Evolutionary conservation across 2,888 invertebrate genomes (phyloP).

Genomic region (Phengaris arion): DNA sequence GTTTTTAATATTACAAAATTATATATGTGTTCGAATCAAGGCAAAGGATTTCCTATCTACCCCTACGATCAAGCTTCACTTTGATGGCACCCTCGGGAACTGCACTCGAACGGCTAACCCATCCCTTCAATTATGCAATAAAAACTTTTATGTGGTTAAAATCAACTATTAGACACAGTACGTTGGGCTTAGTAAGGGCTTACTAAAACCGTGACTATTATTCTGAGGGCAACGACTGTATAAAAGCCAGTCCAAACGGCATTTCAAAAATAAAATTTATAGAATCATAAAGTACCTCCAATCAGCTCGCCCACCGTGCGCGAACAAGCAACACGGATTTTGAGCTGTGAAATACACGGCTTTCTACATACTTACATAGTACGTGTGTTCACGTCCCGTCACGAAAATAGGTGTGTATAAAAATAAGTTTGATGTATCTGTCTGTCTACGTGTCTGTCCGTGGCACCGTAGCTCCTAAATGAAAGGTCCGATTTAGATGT

Average conservation of each 20-base stretch:
- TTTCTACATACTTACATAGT: neutral
- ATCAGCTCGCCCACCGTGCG: constrained; percentile 9
- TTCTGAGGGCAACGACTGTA: neutral
- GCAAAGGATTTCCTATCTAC: neutral
- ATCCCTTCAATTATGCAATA: constrained; percentile 6
- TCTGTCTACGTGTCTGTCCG: no score
- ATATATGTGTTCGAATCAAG: neutral
- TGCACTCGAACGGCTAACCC: neutral
- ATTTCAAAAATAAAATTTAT: neutral
- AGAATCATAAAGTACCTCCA: constrained; percentile 2
- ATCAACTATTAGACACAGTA: neutral
- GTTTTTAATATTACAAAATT: neutral
- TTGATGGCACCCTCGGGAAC: neutral
- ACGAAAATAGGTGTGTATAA: no score
- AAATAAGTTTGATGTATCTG: neutral
- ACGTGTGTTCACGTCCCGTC: neutral
- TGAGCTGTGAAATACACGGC: constrained; percentile 3
- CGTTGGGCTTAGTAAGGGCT: neutral
- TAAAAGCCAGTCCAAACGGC: neutral
- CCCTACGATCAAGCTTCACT: neutral
- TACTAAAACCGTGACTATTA: neutral
- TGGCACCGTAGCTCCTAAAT: no score
- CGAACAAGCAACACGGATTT: constrained; percentile 20
- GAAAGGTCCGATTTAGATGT: no score
- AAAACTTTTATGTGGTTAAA: constrained; percentile 2